Conservation (phyloP, 2,888 invertebrate species). For the Petrolisthes cinctipes region DNA sequence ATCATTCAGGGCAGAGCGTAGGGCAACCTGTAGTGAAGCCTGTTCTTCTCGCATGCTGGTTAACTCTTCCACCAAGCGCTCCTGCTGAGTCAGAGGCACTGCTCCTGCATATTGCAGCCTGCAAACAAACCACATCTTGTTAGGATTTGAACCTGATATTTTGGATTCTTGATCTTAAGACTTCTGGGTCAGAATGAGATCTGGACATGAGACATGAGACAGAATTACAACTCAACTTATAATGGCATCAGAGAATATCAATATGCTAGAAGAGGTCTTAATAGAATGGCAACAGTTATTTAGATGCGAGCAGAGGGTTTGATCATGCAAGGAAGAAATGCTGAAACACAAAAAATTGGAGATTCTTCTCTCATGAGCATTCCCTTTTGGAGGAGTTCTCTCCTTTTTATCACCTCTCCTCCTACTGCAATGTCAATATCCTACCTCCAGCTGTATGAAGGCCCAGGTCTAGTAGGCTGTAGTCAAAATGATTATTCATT, state of each 20-base stretch:
- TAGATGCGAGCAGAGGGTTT: too few relatives aligned
- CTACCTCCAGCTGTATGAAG: too few relatives aligned
- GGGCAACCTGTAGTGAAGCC: slow-evolving; percentile 31
- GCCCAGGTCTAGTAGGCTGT: too few relatives aligned
- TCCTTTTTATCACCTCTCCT: too few relatives aligned
- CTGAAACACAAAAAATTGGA: too few relatives aligned
- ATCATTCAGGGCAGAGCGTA: slow-evolving; percentile 47
- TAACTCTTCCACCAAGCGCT: slow-evolving; percentile 39
- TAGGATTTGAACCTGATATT: neutral
- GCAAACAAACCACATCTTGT: neutral
- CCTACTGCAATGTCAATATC: too few relatives aligned
- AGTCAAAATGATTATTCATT: too few relatives aligned
- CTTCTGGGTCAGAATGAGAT: neutral
- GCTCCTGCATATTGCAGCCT: slow-evolving; percentile 60
- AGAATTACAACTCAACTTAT: neutral
- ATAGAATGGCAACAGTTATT: too few relatives aligned
- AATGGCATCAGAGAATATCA: neutral
- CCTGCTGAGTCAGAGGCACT: slow-evolving; percentile 57
- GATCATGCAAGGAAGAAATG: too few relatives aligned
- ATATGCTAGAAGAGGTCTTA: too few relatives aligned
- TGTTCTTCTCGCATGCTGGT: slow-evolving; percentile 42
- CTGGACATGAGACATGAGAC: neutral
- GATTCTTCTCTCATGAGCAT: too few relatives aligned
- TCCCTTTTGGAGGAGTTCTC: too few relatives aligned
- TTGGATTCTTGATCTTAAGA: neutral